Evolutionary conservation across 2,113 vertebrate species (phyloP), one percentile per base, ranked within the genome.

Genomic region (Dascyllus trimaculatus): DNA sequence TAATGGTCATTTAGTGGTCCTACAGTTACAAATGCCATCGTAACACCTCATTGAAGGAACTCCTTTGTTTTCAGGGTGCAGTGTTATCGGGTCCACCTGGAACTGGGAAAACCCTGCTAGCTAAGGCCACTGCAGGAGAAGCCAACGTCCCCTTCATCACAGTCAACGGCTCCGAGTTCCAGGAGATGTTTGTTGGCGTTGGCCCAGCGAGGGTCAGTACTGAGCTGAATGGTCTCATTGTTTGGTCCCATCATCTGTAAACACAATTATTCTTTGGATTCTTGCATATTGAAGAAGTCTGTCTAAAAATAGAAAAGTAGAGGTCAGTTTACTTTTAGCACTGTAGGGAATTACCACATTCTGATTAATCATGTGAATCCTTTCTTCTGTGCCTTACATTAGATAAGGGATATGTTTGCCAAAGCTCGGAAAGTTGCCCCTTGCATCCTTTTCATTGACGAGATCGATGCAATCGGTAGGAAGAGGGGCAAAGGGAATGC

Each of bases 361-460:
- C 48, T 51, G 19, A 8, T 49, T 49, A 49, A n/a, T 9, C 5
- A 49, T n/a, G 48, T 19, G 7, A 35, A 19, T 18, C 10, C 1
- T 67, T 8, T 75, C 22, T 62, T 3, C 6, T 70, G 3, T 71
- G 5, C 25, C 46, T 24, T 24, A 0, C 75, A 52, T 46, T 54
- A 96, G 96, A 94, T 96, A 48, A 95, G 98, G 78, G 97, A 99
- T 78, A 94, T 97, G 52, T 99, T 99, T 92, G 92, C 95, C 46
- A 89, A 95, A 84, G 97, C 98, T 61, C 95, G 96, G 24, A 98
- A 97, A 89, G 96, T 98, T 24, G 97, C 98, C 19, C 98, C 98
- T 0, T 99, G 98, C 90, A 99, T 99, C 88, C 96, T 99, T 67
- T 99, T 99, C 91, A 99, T 99, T 11, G 98, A 99, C n/a, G 98